Percentiles rank a stretch among this genome's conserved stretches.
Conservation (phyloP, 2,888 invertebrate species). For the Nemapogon koenigi region DNA sequence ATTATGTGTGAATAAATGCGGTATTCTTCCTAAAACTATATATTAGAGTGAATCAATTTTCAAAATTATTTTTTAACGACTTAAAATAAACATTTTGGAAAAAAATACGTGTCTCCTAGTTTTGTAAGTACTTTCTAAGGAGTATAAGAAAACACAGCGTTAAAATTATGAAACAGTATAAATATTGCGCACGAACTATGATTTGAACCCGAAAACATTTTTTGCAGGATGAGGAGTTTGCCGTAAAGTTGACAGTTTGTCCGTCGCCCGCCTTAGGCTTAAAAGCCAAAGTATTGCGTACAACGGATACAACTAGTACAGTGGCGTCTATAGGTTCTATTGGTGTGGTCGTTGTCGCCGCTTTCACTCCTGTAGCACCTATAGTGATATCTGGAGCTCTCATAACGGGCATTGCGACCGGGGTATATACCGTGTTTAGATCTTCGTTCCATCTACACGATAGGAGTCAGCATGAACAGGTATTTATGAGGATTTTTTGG, state of each 20-base stretch:
- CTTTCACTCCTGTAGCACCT: slow-evolving; percentile 56
- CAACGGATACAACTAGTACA: slow-evolving; percentile 40
- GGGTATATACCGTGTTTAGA: slow-evolving; percentile 56
- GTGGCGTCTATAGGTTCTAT: slow-evolving; percentile 50
- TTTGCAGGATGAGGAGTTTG: slow-evolving; percentile 39
- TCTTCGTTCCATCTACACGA: slow-evolving; percentile 55
- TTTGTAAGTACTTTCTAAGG: no score
- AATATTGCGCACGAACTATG: no score
- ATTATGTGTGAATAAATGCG: no score
- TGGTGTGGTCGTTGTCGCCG: slow-evolving; percentile 56
- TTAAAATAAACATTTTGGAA: no score
- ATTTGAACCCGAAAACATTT: no score
- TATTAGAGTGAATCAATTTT: no score
- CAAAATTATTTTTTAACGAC: no score
- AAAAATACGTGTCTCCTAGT: no score
- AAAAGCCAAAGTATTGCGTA: slow-evolving; percentile 40
- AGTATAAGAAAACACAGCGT: no score
- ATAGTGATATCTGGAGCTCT: slow-evolving; percentile 52
- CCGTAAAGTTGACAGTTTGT: slow-evolving; percentile 42
- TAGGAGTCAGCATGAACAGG: slow-evolving; percentile 57
- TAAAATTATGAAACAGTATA: no score
- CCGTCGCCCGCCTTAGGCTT: slow-evolving; percentile 45
- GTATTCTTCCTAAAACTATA: no score
- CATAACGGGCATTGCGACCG: slow-evolving; percentile 48
- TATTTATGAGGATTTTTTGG: no score